A percentile compares a stretch with the other conserved stretches of the same genome.
Conservation (phyloP, 2,888 invertebrate genomes). For the Eugnorisma glareosa region DNA sequence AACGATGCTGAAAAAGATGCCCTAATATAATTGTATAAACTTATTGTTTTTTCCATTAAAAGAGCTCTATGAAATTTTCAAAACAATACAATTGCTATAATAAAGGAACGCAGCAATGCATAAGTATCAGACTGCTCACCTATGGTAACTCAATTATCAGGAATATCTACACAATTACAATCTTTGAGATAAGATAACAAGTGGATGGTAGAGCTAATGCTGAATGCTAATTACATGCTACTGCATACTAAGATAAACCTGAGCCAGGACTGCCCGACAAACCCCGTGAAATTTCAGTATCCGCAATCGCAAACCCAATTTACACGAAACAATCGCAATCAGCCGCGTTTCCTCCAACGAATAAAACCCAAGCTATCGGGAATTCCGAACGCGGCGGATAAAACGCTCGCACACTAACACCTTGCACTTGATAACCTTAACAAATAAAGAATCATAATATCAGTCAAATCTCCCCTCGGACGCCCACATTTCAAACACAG, state of each 20-base stretch:
- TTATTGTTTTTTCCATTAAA: conserved; percentile 2
- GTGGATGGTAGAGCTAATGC: neutral
- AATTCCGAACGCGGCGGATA: conserved; percentile 75
- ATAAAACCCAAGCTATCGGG: conserved; percentile 78
- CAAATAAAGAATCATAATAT: conserved; percentile 53
- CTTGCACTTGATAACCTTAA: conserved; percentile 64
- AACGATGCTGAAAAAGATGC: neutral
- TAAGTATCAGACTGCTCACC: conserved; percentile 19
- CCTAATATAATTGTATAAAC: neutral
- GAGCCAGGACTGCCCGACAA: conserved; percentile 23
- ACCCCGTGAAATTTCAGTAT: conserved; percentile 59
- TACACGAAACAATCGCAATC: conserved; percentile 68
- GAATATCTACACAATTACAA: conserved; percentile 16
- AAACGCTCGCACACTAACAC: conserved; percentile 67
- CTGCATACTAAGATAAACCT: conserved; percentile 11
- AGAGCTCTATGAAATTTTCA: neutral
- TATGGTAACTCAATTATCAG: conserved; percentile 40
- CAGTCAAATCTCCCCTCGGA: conserved; percentile 67
- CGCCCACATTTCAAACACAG: conserved; percentile 42
- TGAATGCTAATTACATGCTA: neutral
- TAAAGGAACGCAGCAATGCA: neutral
- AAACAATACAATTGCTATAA: neutral
- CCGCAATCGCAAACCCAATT: conserved; percentile 66
- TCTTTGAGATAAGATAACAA: conserved; percentile 45
- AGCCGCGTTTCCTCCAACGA: conserved; percentile 71